Percentiles rank a stretch among this genome's conserved stretches.
Conservation (phyloP, 2,797 vertebrate species). For the Silurus lanzhouensis region DNA sequence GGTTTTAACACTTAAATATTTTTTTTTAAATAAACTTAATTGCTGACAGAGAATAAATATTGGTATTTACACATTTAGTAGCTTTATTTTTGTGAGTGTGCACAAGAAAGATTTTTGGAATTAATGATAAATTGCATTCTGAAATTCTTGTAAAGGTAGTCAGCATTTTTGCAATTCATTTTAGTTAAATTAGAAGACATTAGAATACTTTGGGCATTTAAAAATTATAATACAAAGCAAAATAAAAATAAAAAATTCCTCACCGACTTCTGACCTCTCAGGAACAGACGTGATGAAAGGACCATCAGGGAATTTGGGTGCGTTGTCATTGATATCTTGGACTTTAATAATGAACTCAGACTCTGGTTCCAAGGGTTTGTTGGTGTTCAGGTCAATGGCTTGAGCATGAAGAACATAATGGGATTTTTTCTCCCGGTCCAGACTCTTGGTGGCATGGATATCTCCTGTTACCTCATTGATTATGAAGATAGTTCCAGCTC, state of each 20-base stretch:
- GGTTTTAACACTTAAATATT: background rate
- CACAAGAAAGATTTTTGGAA: background rate
- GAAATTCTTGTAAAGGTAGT: background rate
- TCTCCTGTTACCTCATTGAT: constrained; percentile 97
- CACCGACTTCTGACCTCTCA: constrained; percentile 98
- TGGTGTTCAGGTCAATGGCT: constrained; percentile 90
- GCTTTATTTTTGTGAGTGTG: background rate
- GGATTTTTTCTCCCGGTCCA: constrained; percentile 93
- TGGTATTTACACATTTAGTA: background rate
- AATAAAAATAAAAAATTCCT: constrained; percentile 63
- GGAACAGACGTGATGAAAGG: constrained; percentile 91
- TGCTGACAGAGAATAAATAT: background rate
- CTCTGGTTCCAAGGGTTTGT: constrained; percentile 94
- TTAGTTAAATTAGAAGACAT: background rate
- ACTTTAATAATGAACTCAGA: constrained; percentile 99
- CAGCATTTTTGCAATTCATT: background rate
- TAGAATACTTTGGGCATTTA: background rate
- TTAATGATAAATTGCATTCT: background rate
- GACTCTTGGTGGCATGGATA: constrained; percentile 95
- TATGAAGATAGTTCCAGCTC: constrained; percentile 94
- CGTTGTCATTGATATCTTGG: constrained; percentile 98
- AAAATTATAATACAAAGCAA: background rate
- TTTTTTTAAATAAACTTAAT: background rate
- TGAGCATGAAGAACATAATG: constrained; percentile 97
- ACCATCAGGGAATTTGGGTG: constrained; percentile 95